These are phyloP conservation scores for Homalodisca vitripennis DNA, from an alignment of 1,140 invertebrate genomes.

Conservation along the genomic window DNA sequence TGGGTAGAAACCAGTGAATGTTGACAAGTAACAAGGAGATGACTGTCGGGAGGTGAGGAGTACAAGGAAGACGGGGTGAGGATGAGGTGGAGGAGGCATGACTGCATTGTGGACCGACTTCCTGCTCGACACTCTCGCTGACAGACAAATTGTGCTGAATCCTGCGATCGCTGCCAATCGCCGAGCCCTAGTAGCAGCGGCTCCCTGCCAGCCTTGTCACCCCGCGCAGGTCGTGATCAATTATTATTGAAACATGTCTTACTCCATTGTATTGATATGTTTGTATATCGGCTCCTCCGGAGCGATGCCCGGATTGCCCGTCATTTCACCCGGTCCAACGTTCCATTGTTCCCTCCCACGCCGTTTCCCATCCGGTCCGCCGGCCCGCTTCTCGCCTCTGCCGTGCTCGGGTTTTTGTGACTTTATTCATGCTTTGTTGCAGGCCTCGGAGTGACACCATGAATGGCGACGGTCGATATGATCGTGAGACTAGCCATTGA, in stretches of 20 bases:
- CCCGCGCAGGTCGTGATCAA: slow-evolving; percentile 11
- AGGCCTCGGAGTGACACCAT: too few species aligned
- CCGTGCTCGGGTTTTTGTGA: slow-evolving; percentile 3
- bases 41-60: too few species aligned
- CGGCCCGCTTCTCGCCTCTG: too few species aligned
- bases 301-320: slow-evolving; percentile 12
- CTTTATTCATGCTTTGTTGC: slow-evolving; percentile 11
- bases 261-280: slow-evolving; percentile 11
- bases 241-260: slow-evolving; percentile 16
- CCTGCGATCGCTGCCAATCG: slow-evolving; percentile 12
- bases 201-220: neutral
- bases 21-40: too few species aligned
- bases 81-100: neutral
- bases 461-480: too few species aligned
- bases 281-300: slow-evolving; percentile 22
- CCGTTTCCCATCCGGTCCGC: neutral
- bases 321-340: neutral
- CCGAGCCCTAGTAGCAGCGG: neutral
- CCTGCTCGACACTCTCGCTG: neutral
- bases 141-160: slow-evolving; percentile 25
- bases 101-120: neutral
- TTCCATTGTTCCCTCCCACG: neutral
- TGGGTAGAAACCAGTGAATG: too few species aligned
- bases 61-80: too few species aligned
- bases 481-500: neutral